phyloP scores from a whole-genome alignment of 35 echinoderm and acorn worm species.

The Apostichopus japonicus region DNA sequence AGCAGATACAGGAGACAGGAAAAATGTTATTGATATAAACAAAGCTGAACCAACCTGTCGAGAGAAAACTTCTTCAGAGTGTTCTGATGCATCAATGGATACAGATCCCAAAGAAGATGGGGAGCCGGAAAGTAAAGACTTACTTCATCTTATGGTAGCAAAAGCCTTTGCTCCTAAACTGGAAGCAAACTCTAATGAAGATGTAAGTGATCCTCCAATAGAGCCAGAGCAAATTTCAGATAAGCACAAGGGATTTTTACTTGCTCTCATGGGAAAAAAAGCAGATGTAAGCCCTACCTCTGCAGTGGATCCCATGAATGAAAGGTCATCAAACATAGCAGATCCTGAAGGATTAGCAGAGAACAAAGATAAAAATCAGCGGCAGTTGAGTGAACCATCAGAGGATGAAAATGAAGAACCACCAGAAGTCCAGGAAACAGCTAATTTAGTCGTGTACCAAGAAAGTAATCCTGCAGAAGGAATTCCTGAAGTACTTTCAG shows the following conservation, averaged over 20 bases:
- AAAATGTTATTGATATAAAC: neutral
- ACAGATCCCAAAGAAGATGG: neutral
- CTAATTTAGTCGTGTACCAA: neutral
- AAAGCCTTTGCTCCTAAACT: constrained; percentile 14
- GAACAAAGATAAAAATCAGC: neutral
- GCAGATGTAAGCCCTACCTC: neutral
- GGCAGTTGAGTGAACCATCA: neutral
- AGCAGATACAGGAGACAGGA: neutral
- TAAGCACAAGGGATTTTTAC: neutral
- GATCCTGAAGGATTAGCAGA: neutral
- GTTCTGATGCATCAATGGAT: neutral
- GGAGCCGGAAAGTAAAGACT: neutral
- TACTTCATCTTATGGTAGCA: constrained; percentile 1
- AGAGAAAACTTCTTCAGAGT: neutral
- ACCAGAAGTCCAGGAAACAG: neutral
- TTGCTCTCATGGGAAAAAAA: neutral
- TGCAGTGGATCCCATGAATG: neutral
- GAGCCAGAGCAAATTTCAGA: constrained; percentile 9
- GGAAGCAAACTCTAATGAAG: neutral
- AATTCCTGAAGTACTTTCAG: neutral
- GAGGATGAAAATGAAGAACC: neutral
- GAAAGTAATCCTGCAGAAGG: neutral
- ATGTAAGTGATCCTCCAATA: neutral
- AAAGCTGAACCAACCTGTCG: neutral
- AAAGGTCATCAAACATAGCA: neutral